Conservation (phyloP, 2,797 vertebrate genomes). For the Xenopus petersii region DNA sequence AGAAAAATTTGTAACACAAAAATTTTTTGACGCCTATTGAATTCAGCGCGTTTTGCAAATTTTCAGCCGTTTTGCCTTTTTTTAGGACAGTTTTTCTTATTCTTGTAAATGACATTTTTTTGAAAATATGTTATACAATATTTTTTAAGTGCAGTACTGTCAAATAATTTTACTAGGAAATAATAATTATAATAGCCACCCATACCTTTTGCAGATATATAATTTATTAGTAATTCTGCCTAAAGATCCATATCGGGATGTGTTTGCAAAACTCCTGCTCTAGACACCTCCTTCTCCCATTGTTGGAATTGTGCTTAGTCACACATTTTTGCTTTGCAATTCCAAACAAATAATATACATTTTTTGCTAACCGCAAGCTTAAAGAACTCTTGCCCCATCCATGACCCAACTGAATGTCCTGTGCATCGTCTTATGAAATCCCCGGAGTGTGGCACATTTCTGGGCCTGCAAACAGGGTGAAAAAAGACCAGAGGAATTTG, state of each 20-base stretch:
- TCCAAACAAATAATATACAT: conserved; percentile 64
- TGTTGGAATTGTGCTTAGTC: conserved; percentile 54
- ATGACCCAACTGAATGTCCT: conserved; percentile 48
- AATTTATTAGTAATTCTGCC: neutral
- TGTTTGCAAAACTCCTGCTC: conserved; percentile 49
- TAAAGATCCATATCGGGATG: conserved; percentile 29
- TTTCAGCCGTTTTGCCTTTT: too few species aligned
- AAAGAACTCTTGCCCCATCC: conserved; percentile 58
- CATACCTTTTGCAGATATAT: neutral
- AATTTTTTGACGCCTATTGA: too few species aligned
- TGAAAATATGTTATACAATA: too few species aligned
- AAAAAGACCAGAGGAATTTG: conserved; percentile 50
- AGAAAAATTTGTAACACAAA: too few species aligned
- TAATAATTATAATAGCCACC: neutral
- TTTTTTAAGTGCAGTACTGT: too few species aligned
- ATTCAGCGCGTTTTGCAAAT: too few species aligned
- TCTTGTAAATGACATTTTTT: neutral
- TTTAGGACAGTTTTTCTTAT: too few species aligned
- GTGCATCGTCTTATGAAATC: conserved; percentile 41
- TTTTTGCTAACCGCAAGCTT: conserved; percentile 53
- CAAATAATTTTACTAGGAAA: neutral
- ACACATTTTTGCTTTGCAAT: conserved; percentile 59
- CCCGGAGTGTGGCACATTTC: conserved; percentile 50
- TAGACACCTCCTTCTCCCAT: conserved; percentile 36
- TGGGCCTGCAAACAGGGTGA: conserved; percentile 47